Evolutionary conservation across 2,888 invertebrate species (phyloP), one percentile per base, ranked within the genome.

Genomic region (Sympetrum striolatum): DNA sequence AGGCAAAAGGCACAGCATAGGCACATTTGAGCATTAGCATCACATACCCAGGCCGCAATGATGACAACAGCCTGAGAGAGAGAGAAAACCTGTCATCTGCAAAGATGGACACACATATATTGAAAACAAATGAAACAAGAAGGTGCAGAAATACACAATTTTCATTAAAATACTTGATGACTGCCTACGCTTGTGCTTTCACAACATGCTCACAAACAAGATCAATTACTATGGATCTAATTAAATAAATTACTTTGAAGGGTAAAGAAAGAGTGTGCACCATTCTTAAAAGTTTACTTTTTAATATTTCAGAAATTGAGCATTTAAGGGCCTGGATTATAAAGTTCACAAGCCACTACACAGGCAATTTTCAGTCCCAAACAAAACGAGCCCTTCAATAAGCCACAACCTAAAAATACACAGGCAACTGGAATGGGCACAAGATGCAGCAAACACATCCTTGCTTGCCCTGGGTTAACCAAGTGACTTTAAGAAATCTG

Each of bases 391-490:
- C 86, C 86, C 86, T 86, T 60, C 58, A 86, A 22, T 37, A 86
- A 86, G 86, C 86, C 86, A 86, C 86, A 86, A 86, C 86, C 86
- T 86, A 64, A 60, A 86, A 86, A 60, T 60, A 37, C 86, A 37
- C 39, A 86, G 86, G 86, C 86, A 86, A 86, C 86, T 86, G 18
- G 86, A 73, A 73, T 31, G 73, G 73, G 73, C 73, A 86, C 58
- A 86, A 86, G 64, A 86, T 86, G 86, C 86, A 82, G 53, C 58
- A 58, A 60, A 39, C 60, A 86, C 37, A 86, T 60, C 86, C 37
- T 86, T 60, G 60, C 37, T 86, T 60, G 60, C 86, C 86, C 60
- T 64, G 86, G 86, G 86, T 86, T 86, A 86, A 37, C 35, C n/a
- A 60, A 64, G 60, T 86, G 60, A 86, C 22, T 37, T 37, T 6